phyloP scores from a whole-genome alignment of 2,797 vertebrate species.

The Brotula barbata region DNA sequence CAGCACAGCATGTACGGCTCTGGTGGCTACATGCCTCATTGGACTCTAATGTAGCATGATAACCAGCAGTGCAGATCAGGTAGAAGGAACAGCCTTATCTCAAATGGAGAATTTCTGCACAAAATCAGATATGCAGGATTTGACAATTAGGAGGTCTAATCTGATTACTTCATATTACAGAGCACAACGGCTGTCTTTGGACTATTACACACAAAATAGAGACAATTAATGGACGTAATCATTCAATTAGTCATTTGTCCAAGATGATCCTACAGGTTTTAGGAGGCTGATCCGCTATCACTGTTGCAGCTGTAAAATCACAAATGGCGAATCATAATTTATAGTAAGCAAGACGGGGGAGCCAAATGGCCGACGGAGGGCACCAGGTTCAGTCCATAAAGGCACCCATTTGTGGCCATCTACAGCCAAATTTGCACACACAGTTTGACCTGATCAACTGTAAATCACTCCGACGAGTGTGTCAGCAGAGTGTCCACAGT shows the following conservation, averaged over 20 bases:
- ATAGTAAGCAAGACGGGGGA: not conserved
- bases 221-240: not conserved
- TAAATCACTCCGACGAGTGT: constrained; percentile 22
- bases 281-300: no score
- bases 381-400: constrained; percentile 20
- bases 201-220: no score
- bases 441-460: not conserved
- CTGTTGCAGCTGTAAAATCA: not conserved
- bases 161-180: not conserved
- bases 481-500: constrained; percentile 1
- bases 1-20: constrained; percentile 15
- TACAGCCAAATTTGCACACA: constrained; percentile 11
- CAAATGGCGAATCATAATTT: constrained; percentile 5
- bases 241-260: not conserved
- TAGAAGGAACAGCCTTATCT: not conserved
- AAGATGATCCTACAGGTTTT: no score
- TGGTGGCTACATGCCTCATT: constrained; percentile 42
- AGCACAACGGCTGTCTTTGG: no score
- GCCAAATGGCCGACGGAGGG: constrained; percentile 17
- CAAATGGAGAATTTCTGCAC: constrained; percentile 6
- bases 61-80: constrained; percentile 17
- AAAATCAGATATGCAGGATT: constrained; percentile 16
- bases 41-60: constrained; percentile 31
- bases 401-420: constrained; percentile 24
- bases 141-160: not conserved